Evolutionary conservation across 2,888 invertebrate genomes (phyloP), one percentile per base, ranked within the genome.

Genomic region (Eupithecia vulgata): DNA sequence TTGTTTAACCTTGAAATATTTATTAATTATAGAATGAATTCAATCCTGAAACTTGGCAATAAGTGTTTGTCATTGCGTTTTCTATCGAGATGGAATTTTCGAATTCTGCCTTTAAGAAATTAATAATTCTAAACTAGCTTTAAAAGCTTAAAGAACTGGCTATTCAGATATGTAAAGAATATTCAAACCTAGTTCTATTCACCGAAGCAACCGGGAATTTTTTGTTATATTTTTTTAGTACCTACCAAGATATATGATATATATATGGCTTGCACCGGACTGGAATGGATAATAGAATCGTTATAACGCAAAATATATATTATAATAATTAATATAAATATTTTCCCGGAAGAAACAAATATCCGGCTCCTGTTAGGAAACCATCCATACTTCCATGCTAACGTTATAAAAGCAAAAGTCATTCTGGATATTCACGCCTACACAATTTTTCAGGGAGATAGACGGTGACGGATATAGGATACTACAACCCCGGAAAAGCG

Each of bases 41-140:
- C 21, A 21, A 21, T 65, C 13, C 37, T 66, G 25, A 25, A 66
- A 66, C 40, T 66, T 66, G n/a, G 25, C 8, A 45, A 67, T 45
- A 25, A 45, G 66, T 66, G 37, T 64, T 64, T 64, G 21, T 64
- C 61, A 61, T 61, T 37, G 65, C 42, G 65, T 42, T 65, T 25
- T 42, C 42, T 40, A 25, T 42, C 30, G 42, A n/a, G 40, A 40
- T 25, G 25, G 12, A 65, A 40, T 64, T 65, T 42, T 21, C 0
- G 15, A 40, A 21, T 42, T 42, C 45, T 64, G 40, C 37, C 25
- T 25, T 25, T 13, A 1, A 12, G 42, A 65, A 65, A 40, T 65
- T 65, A 65, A 65, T 25, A 40, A 65, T 65, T 59, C 30, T 48
- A 48, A n/a, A 8, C 7, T 6, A 15, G 17, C 17, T 17, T 15